Conservation (phyloP, 1,140 invertebrate genomes). For the Sarcophaga bullata region DNA sequence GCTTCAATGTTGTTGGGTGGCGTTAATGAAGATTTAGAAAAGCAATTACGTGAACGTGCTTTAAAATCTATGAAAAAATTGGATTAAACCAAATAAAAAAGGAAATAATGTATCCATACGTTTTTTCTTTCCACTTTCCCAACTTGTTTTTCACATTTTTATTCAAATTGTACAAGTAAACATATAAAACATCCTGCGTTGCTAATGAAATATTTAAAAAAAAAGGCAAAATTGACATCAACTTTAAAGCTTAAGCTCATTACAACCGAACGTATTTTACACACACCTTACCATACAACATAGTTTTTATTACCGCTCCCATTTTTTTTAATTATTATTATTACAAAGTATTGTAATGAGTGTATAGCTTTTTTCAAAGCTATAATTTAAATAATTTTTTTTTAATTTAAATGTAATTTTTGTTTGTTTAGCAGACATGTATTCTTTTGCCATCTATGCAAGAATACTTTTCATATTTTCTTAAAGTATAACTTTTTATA, state of each 20-base stretch:
- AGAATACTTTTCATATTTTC: background rate
- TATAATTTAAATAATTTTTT: background rate
- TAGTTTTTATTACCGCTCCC: too few species aligned
- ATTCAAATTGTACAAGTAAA: background rate
- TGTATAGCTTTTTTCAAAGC: background rate
- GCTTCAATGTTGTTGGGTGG: conserved; percentile 73
- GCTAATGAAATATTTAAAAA: too few species aligned
- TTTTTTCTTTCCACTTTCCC: background rate
- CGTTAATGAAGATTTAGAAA: conserved; percentile 83
- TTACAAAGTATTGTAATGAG: background rate
- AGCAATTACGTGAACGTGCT: conserved; percentile 86
- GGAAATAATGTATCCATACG: background rate
- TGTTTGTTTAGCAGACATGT: background rate
- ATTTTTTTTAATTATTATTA: too few species aligned
- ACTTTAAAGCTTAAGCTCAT: background rate
- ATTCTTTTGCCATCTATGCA: background rate
- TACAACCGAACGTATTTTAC: background rate
- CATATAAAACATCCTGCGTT: too few species aligned
- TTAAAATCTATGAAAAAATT: conserved; percentile 73
- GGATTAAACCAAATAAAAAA: conserved; percentile 34
- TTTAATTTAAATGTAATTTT: background rate
- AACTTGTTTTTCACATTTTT: background rate
- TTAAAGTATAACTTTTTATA: conserved; percentile 30
- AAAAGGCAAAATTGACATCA: too few species aligned
- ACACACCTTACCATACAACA: too few species aligned